These are phyloP conservation scores for Hypselothyrea guttata DNA, from an alignment of 2,888 invertebrate genomes.

Conservation along the genomic window DNA sequence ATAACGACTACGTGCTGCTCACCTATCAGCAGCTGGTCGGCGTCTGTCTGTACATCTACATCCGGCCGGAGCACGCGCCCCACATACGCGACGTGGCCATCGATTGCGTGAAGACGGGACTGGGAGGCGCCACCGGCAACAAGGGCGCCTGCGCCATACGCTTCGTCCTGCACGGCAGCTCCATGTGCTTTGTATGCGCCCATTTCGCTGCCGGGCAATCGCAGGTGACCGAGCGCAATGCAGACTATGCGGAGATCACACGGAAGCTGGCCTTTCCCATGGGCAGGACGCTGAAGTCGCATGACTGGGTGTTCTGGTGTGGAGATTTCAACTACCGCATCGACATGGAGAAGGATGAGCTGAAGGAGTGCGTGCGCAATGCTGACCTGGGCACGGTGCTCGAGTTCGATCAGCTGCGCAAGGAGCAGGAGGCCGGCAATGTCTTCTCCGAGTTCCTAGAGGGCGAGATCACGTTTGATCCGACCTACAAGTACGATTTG, in stretches of 20 bases:
- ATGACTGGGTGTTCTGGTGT: conserved; percentile 99
- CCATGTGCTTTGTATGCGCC: conserved; percentile 98
- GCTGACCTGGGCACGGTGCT: conserved; percentile 87
- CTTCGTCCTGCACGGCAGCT: conserved; percentile 94
- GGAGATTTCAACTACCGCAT: conserved; percentile 99
- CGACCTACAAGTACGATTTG: conserved; percentile 99
- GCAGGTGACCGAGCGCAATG: conserved; percentile 93
- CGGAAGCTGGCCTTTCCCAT: conserved; percentile 94
- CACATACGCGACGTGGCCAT: conserved; percentile 95
- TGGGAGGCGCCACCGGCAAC: conserved; percentile 98
- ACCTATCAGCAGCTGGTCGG: conserved; percentile 98
- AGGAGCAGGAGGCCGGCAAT: conserved; percentile 90
- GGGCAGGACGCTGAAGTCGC: conserved; percentile 95
- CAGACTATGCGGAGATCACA: conserved; percentile 97
- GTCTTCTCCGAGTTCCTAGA: conserved; percentile 97
- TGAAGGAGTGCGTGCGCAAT: conserved; percentile 89
- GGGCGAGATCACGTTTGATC: conserved; percentile 94
- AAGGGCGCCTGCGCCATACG: conserved; percentile 98
- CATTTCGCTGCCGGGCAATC: conserved; percentile 99
- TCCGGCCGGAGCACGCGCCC: conserved; percentile 93
- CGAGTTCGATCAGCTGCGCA: conserved; percentile 93
- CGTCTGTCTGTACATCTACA: conserved; percentile 97
- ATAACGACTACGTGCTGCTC: conserved; percentile 93
- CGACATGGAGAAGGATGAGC: conserved; percentile 96
- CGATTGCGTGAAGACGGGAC: conserved; percentile 98